Percentiles rank a stretch among this genome's conserved stretches.
phyloP scores from a whole-genome alignment of 2,888 invertebrate genomes.

The Dryomyza anilis region DNA sequence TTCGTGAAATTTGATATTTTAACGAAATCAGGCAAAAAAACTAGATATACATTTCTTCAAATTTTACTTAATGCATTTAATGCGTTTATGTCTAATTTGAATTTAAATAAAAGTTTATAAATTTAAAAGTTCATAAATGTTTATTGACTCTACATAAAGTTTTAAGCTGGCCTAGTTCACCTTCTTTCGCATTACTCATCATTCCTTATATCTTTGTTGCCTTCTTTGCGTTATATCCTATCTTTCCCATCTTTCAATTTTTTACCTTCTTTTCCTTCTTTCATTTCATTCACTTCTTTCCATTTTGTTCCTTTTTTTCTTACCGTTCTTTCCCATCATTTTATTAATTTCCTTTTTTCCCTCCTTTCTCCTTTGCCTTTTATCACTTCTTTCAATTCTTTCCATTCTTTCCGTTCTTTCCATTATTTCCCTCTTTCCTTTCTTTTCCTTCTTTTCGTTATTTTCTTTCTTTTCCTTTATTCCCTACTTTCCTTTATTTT shows the following conservation, averaged over 20 bases:
- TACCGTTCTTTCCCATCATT: not conserved
- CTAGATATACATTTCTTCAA: too few relatives aligned
- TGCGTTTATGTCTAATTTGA: too few relatives aligned
- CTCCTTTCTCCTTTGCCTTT: not conserved
- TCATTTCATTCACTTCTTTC: not conserved
- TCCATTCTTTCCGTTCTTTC: not conserved
- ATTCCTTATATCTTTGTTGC: too few relatives aligned
- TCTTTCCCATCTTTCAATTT: not conserved
- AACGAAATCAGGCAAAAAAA: too few relatives aligned
- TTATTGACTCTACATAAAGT: too few relatives aligned
- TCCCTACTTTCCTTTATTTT: not conserved
- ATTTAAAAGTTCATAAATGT: too few relatives aligned
- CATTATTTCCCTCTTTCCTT: not conserved
- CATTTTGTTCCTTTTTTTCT: not conserved
- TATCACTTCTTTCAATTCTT: not conserved
- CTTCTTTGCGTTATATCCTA: not conserved
- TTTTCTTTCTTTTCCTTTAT: not conserved
- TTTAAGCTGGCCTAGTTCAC: too few relatives aligned
- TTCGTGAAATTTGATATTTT: too few relatives aligned
- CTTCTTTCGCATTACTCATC: too few relatives aligned
- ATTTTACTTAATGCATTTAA: too few relatives aligned
- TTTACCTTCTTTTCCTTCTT: not conserved
- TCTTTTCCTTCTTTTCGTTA: not conserved
- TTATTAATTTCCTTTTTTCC: not conserved
- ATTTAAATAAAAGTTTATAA: too few relatives aligned